Conservation (phyloP, 2,888 invertebrate genomes). For the Tipula vernalis region DNA sequence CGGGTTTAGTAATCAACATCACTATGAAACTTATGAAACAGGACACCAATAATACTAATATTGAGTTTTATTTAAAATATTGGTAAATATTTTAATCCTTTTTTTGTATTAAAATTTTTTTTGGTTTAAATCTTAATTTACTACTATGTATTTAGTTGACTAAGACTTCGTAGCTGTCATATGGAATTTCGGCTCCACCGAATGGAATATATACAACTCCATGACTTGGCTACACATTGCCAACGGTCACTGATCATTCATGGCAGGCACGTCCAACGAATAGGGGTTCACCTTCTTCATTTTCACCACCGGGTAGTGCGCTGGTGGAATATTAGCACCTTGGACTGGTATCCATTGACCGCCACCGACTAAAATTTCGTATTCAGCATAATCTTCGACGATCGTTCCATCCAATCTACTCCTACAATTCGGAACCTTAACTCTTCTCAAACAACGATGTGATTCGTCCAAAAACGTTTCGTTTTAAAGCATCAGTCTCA, state of each 20-base stretch:
- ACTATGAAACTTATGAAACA: no score
- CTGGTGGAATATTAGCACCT: constrained; percentile 57
- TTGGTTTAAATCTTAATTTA: not conserved
- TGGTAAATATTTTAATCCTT: not conserved
- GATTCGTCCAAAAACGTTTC: no score
- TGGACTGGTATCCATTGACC: constrained; percentile 54
- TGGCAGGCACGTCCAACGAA: constrained; percentile 66
- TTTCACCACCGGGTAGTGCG: constrained; percentile 59
- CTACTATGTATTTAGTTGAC: constrained; percentile 24
- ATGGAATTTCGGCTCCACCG: constrained; percentile 64
- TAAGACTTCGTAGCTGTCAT: constrained; percentile 71
- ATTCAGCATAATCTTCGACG: constrained; percentile 48
- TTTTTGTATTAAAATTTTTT: not conserved
- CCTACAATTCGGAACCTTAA: no score
- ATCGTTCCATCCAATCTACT: no score
- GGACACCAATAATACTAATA: not conserved
- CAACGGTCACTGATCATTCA: constrained; percentile 62
- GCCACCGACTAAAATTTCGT: constrained; percentile 53
- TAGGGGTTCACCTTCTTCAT: constrained; percentile 66
- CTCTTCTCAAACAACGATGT: no score
- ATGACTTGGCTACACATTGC: constrained; percentile 76
- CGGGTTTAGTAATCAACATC: no score
- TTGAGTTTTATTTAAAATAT: not conserved
- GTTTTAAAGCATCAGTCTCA: no score
- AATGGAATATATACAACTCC: constrained; percentile 73